Evolutionary conservation across 35 echinoderm and acorn worm species (phyloP).

Genomic region (Amphiura filiformis): DNA sequence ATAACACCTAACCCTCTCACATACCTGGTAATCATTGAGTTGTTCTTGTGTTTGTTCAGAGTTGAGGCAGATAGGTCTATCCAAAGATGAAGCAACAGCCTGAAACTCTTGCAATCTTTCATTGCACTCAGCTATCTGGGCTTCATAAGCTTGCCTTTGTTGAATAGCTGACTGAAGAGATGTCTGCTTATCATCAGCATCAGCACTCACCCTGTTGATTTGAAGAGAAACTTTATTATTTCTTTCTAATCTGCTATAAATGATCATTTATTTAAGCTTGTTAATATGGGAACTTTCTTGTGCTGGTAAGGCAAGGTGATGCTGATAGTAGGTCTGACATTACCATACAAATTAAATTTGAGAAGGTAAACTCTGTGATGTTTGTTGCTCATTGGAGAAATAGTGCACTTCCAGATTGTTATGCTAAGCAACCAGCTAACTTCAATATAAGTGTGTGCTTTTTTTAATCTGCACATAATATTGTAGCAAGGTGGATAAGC

Average conservation of each 20-base stretch:
- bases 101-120: conserved; percentile 24
- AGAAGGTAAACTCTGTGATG: too few species aligned
- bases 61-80: conserved; percentile 43
- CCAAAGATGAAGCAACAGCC: conserved; percentile 28
- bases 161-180: conserved; percentile 3
- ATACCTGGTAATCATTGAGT: conserved; percentile 15
- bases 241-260: background rate
- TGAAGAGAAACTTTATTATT: background rate
- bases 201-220: background rate
- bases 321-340: too few species aligned
- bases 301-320: too few species aligned
- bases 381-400: too few species aligned
- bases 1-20: too few species aligned
- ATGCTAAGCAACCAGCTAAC: too few species aligned
- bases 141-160: conserved; percentile 47
- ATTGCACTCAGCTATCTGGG: conserved; percentile 37
- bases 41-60: conserved; percentile 35
- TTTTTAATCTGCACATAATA: too few species aligned
- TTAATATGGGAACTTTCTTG: too few species aligned
- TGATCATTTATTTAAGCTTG: background rate
- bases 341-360: too few species aligned
- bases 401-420: too few species aligned
- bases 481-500: too few species aligned
- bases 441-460: too few species aligned
- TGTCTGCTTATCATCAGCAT: conserved; percentile 6